A percentile compares a stretch with the other conserved stretches of the same genome.
Conservation (phyloP, 92 coral and sea anemone species). For the Zoanthus gigantus region DNA sequence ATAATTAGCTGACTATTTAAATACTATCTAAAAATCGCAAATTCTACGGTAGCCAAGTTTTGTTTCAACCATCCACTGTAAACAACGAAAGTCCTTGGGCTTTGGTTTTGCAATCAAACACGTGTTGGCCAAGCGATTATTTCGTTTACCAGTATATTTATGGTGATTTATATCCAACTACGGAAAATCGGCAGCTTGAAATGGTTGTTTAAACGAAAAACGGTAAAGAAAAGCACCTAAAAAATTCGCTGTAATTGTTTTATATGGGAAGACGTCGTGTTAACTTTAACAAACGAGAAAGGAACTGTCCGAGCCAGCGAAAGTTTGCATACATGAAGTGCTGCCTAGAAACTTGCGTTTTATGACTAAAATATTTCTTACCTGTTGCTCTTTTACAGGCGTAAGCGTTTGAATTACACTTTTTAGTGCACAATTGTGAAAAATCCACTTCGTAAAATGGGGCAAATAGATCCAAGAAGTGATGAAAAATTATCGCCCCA, state of each 20-base stretch:
- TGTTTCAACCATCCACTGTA: background rate
- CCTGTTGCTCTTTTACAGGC: background rate
- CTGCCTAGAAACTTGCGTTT: constrained; percentile 9
- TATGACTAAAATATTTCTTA: background rate
- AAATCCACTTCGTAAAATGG: background rate
- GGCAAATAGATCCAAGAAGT: background rate
- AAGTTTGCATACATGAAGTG: constrained; percentile 36
- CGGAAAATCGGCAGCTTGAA: background rate
- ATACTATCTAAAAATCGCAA: too few relatives aligned
- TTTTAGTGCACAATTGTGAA: background rate
- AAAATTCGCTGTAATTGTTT: background rate
- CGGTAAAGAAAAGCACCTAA: background rate
- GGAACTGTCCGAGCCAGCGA: background rate
- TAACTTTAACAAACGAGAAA: constrained; percentile 27
- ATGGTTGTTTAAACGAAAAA: background rate
- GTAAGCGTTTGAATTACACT: background rate
- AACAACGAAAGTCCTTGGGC: background rate
- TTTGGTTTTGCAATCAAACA: background rate
- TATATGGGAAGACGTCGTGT: constrained; percentile 17
- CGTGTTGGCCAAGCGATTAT: background rate
- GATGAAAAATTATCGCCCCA: background rate
- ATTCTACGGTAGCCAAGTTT: too few relatives aligned
- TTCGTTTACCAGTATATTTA: background rate
- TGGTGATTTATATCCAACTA: background rate
- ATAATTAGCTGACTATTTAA: too few relatives aligned